Evolutionary conservation across 2,797 vertebrate genomes (phyloP).

Genomic region (Protosalanx chinensis): DNA sequence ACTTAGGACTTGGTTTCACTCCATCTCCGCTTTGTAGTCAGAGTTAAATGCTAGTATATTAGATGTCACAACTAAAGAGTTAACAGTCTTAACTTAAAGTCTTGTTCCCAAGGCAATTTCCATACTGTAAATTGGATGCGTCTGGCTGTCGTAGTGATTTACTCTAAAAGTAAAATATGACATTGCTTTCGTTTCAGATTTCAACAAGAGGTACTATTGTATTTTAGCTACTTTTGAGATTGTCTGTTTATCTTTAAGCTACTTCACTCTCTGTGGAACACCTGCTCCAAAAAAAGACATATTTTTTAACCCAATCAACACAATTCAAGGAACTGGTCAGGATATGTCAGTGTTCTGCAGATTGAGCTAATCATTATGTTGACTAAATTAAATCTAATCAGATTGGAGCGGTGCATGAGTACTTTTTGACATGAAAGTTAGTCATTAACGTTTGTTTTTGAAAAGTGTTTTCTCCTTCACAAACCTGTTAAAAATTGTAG

Average conservation of each 20-base stretch:
- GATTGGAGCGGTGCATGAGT: constrained; percentile 65
- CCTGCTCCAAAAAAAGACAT: neutral
- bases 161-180: neutral
- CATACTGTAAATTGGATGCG: neutral
- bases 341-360: neutral
- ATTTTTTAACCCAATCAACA: neutral
- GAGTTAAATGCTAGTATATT: constrained; percentile 19
- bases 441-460: constrained; percentile 48
- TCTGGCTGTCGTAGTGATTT: neutral
- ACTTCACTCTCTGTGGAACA: neutral
- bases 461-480: no score
- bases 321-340: constrained; percentile 20
- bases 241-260: neutral
- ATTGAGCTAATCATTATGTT: no score
- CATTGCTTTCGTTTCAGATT: no score
- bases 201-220: neutral
- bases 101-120: constrained; percentile 27
- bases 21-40: constrained; percentile 32
- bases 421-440: constrained; percentile 54
- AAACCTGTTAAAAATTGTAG: neutral
- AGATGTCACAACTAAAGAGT: neutral
- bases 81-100: constrained; percentile 34
- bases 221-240: neutral
- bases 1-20: constrained; percentile 30
- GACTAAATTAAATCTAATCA: constrained; percentile 13